Base-by-base conservation (phyloP, 2,113 vertebrate genomes). In the Mustela nigripes region DNA sequence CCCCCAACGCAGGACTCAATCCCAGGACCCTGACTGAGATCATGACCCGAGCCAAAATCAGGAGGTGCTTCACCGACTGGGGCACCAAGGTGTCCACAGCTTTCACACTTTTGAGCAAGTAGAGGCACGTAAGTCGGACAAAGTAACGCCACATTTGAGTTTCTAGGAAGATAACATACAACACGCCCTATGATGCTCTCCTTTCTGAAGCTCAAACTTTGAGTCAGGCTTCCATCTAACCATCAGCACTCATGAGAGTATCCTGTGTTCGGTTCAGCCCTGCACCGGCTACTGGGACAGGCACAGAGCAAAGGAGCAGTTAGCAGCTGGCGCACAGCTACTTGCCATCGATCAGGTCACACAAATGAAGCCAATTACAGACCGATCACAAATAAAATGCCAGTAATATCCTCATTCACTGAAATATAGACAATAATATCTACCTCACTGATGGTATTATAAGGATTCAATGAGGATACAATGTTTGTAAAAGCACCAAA, bases 261-360 rank as follows among this genome's bases (percentile, higher is more conserved):
- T 4, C 42, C 28, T 3, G 42, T 15, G 15, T 36, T 36, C 33
- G 31, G 78, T 8, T 79, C 67, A 50, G 7, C 21, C 2, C 16
- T 39, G 10, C 7, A 0, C 1, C 36, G 10, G 26, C 12, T 7
- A 0, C 11, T 56, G 45, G 33, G 31, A 71, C 28, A 31, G 67
- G 74, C 21, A 19, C 26, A 63, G 18, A 14, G 62, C 63, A 8
- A 60, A 87, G 4, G 5, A 4, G 1, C 24, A 22, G 87, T 4
- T 19, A 50, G 67, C 0, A 19, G 7, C 26, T 62, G 11, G 3
- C 26, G 22, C 16, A 12, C 14, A 24, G 26, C n/a, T 4, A 33
- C 80, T 0, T 1, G 28, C 36, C n/a, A 6, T 7, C 1, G 14
- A 53, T 36, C 7, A 1, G 16, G 53, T 14, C 58, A 15, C 12